Evolutionary conservation across 2,113 vertebrate species (phyloP).

Genomic region (Cinclus mexicanus): DNA sequence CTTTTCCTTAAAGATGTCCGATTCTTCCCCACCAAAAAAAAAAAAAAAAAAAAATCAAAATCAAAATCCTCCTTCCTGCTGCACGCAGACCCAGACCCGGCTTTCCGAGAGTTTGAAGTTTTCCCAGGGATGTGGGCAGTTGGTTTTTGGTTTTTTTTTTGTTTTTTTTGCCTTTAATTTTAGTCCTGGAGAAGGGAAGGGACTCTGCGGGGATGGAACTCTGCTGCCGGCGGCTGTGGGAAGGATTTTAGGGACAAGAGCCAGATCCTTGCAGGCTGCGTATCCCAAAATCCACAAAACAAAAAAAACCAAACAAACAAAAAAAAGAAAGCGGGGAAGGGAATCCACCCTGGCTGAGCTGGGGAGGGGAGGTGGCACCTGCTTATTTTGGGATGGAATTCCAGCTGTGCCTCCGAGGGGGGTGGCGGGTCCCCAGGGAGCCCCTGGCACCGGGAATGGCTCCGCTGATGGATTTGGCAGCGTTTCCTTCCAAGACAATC

Average conservation of each 20-base stretch:
- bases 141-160: neutral
- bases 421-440: neutral
- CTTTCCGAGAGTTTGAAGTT: neutral
- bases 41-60: no score
- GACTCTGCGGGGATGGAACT: neutral
- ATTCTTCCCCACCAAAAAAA: neutral
- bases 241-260: neutral
- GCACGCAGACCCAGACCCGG: fast-evolving
- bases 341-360: neutral
- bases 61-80: neutral
- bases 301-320: no score
- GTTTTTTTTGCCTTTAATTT: neutral
- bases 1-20: neutral
- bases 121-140: neutral
- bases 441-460: neutral
- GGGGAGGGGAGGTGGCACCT: fast-evolving
- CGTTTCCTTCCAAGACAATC: neutral
- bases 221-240: neutral
- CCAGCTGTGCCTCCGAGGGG: neutral
- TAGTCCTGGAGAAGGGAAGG: neutral
- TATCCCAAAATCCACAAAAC: fast-evolving
- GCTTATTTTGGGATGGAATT: neutral
- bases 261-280: fast-evolving
- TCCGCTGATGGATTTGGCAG: neutral
- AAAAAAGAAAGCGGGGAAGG: fast-evolving